Percentiles rank a stretch among this genome's conserved stretches.
phyloP scores from a whole-genome alignment of 2,113 vertebrate genomes.

The Mus musculus region GRCm39 chr14:28661001-28661500 shows the following conservation, averaged over 20 bases:
- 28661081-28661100: neutral
- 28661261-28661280: neutral
- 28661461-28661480: neutral
- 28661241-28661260: neutral
- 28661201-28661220: neutral
- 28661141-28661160: conserved; percentile 33
- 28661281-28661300: neutral
- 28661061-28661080: neutral
- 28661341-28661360: neutral
- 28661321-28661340: neutral
- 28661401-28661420: neutral
- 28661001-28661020: neutral
- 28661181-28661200: neutral
- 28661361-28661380: neutral
- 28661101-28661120: neutral
- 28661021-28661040: neutral
- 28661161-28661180: neutral
- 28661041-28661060: neutral
- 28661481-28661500: neutral
- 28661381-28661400: neutral
- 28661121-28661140: neutral
- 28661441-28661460: conserved; percentile 14
- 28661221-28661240: neutral
- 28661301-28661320: neutral
- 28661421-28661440: conserved; percentile 8